phyloP scores from a whole-genome alignment of 2,797 vertebrate genomes.

The Hyperoplus immaculatus region DNA sequence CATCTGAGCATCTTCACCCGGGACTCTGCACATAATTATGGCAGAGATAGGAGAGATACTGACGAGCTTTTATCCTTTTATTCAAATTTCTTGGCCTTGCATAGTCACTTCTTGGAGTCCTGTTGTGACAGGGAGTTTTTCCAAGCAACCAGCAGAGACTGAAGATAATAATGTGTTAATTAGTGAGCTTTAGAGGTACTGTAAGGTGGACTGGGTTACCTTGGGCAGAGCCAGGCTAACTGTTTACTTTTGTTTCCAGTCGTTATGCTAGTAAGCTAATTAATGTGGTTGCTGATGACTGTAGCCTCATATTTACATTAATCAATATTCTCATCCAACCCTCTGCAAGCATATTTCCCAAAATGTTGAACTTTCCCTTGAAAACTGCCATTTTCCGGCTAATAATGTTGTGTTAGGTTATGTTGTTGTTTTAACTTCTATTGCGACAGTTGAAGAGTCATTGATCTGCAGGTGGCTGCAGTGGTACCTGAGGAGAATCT shows the following conservation, averaged over 20 bases:
- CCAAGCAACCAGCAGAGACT: neutral
- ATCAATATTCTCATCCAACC: neutral
- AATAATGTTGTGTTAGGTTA: neutral
- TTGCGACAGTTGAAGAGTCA: neutral
- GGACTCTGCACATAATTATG: slow-evolving; percentile 13
- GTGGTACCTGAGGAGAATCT: slow-evolving; percentile 6
- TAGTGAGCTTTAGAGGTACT: neutral
- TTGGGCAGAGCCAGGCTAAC: neutral
- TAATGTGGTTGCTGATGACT: neutral
- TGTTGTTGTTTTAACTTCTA: neutral
- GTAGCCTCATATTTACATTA: neutral
- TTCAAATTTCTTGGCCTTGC: slow-evolving; percentile 9
- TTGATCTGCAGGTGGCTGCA: neutral
- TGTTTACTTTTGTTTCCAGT: neutral
- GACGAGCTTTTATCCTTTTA: slow-evolving; percentile 48
- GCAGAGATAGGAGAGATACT: slow-evolving; percentile 6
- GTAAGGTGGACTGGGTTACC: neutral
- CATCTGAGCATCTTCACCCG: slow-evolving; percentile 16
- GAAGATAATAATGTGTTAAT: neutral
- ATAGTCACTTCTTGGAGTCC: neutral
- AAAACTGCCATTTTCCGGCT: neutral
- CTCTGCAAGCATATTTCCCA: neutral
- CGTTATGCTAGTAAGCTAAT: neutral
- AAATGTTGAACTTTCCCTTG: neutral
- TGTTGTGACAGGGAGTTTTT: neutral